Evolutionary conservation across 2,888 invertebrate genomes (phyloP).

Genomic region (Hylaea fasciaria): DNA sequence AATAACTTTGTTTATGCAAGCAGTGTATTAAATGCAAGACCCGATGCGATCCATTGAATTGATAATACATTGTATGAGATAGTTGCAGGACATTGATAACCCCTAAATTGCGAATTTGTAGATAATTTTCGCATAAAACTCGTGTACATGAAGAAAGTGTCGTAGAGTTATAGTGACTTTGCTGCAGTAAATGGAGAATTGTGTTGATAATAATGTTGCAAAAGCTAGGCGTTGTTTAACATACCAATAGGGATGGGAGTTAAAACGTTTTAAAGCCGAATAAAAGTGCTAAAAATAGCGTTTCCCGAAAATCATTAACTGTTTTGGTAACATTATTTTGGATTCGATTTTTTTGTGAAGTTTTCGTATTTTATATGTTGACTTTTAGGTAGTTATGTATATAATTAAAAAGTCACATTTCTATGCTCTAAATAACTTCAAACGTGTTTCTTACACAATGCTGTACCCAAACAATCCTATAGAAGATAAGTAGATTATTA

Average conservation of each 20-base stretch:
- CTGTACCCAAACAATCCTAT: neutral
- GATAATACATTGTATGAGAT: slow-evolving; percentile 26
- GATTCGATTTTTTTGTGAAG: too few relatives aligned
- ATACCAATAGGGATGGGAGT: too few relatives aligned
- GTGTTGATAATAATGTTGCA: neutral
- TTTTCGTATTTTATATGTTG: too few relatives aligned
- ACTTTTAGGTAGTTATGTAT: too few relatives aligned
- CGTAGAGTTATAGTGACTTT: neutral
- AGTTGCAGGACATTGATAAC: slow-evolving; percentile 31
- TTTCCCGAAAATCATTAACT: too few relatives aligned
- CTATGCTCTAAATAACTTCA: too few relatives aligned
- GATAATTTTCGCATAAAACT: slow-evolving; percentile 30
- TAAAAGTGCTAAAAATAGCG: too few relatives aligned
- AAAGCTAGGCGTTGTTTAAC: slow-evolving; percentile 1
- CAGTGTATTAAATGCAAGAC: slow-evolving; percentile 26
- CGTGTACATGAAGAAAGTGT: slow-evolving; percentile 5
- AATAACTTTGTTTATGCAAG: slow-evolving; percentile 31
- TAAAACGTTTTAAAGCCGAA: too few relatives aligned
- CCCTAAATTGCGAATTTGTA: slow-evolving; percentile 23
- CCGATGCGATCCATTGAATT: slow-evolving; percentile 21
- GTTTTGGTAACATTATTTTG: too few relatives aligned
- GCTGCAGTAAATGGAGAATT: neutral
- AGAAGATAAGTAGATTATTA: slow-evolving; percentile 10
- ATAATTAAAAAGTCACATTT: too few relatives aligned
- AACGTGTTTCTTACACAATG: neutral